Percentiles rank a stretch among this genome's conserved stretches.
Conservation (phyloP, 37 sponge, comb jelly and placozoan genomes). For the Chondrosia reniformis region DNA sequence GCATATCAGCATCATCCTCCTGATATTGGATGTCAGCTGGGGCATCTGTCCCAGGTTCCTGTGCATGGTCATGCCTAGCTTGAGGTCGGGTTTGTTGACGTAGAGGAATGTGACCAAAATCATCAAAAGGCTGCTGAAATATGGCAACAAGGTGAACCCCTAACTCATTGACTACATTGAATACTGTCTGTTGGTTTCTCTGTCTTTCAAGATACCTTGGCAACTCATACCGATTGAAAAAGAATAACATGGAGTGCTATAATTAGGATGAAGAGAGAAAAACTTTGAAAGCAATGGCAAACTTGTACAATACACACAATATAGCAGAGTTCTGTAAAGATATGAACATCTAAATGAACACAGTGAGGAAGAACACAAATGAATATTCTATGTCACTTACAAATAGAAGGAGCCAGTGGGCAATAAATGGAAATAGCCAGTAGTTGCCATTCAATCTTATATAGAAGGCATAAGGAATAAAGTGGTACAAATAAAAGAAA, state of each 20-base stretch:
- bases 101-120: too few species aligned
- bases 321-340: too few species aligned
- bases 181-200: background rate
- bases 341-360: too few species aligned
- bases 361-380: background rate
- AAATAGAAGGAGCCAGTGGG: constrained; percentile 52
- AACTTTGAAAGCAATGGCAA: too few species aligned
- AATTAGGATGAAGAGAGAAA: background rate
- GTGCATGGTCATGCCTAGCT: too few species aligned
- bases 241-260: constrained; percentile 51
- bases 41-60: background rate
- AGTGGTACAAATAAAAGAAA: constrained; percentile 67
- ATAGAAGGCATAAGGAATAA: constrained; percentile 64
- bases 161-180: constrained; percentile 3
- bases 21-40: too few species aligned
- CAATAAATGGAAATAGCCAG: constrained; percentile 60
- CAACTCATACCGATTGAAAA: constrained; percentile 53
- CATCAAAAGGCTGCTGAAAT: background rate
- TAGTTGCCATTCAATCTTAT: constrained; percentile 56
- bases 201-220: constrained; percentile 9
- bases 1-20: too few species aligned
- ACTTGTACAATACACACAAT: too few species aligned
- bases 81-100: too few species aligned
- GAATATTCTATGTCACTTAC: constrained; percentile 14
- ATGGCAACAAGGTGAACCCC: constrained; percentile 8